These are phyloP conservation scores for Cardiocondyla obscurior DNA, from an alignment of 1,140 invertebrate species.

Conservation along the genomic window DNA sequence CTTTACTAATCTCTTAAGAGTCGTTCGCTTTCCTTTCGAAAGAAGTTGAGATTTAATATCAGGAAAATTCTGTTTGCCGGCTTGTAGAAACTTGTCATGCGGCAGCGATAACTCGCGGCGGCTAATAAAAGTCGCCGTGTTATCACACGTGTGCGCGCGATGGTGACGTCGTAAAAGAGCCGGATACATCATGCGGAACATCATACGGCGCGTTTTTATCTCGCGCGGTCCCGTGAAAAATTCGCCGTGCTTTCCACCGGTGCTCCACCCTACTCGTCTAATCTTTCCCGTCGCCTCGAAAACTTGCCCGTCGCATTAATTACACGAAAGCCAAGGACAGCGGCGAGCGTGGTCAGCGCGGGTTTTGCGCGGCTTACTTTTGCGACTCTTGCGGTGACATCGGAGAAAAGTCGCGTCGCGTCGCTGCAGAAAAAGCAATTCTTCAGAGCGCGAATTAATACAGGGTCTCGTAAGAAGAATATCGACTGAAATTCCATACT, in stretches of 20 bases:
- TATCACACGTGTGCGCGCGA: slow-evolving; percentile 29
- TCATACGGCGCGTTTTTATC: slow-evolving; percentile 40
- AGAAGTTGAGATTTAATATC: slow-evolving; percentile 3
- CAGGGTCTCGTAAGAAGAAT: not conserved
- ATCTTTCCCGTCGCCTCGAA: not conserved
- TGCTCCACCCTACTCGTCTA: not conserved
- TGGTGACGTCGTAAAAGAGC: slow-evolving; percentile 26
- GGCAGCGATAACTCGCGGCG: slow-evolving; percentile 12
- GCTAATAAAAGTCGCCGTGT: slow-evolving; percentile 35
- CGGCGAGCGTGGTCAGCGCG: not conserved
- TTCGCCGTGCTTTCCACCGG: not conserved
- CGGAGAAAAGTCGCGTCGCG: not conserved
- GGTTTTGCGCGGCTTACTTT: not conserved
- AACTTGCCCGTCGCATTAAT: slow-evolving; percentile 10
- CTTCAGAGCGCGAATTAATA: not conserved
- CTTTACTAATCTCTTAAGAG: not conserved
- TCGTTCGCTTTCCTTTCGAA: not conserved
- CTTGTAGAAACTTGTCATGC: not conserved
- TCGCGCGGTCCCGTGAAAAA: slow-evolving; percentile 6
- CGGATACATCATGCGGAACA: not conserved
- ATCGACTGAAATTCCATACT: not conserved
- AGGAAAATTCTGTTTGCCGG: slow-evolving; percentile 10
- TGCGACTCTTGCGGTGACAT: not conserved
- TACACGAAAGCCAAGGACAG: not conserved
- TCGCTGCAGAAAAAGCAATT: not conserved